Evolutionary conservation across 2,888 invertebrate species (phyloP).

Genomic region (Orgyia antiqua): DNA sequence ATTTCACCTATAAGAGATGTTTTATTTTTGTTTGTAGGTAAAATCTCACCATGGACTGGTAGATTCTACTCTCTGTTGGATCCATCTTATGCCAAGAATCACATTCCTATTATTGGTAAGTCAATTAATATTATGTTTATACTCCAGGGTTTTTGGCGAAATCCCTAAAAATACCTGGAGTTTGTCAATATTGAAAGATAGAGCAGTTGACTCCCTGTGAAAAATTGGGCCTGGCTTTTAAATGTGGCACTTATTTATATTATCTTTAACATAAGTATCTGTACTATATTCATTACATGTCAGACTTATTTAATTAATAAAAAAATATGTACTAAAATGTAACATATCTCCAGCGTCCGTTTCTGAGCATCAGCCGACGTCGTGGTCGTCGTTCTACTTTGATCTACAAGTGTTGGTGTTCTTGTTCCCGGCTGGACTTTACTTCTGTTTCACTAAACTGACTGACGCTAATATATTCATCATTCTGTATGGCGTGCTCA

Average conservation of each 20-base stretch:
- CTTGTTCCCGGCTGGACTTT: constrained; percentile 96
- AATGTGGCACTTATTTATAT: too few species aligned
- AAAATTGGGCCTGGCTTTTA: too few species aligned
- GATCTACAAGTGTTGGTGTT: constrained; percentile 97
- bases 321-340: too few species aligned
- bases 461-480: constrained; percentile 98
- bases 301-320: too few species aligned
- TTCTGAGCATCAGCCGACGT: constrained; percentile 98
- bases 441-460: constrained; percentile 96
- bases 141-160: too few species aligned
- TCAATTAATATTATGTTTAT: background rate
- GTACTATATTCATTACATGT: too few species aligned
- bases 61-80: constrained; percentile 97
- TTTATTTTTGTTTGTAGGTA: constrained; percentile 75
- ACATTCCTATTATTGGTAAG: constrained; percentile 96
- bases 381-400: constrained; percentile 99
- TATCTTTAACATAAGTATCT: too few species aligned
- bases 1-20: too few species aligned
- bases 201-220: too few species aligned
- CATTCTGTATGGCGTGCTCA: constrained; percentile 97
- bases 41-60: constrained; percentile 99
- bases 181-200: too few species aligned
- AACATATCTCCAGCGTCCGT: constrained; percentile 89
- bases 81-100: constrained; percentile 98
- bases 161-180: too few species aligned